Conservation (phyloP, 2,888 invertebrate species). For the Cantharis flavilabris region DNA sequence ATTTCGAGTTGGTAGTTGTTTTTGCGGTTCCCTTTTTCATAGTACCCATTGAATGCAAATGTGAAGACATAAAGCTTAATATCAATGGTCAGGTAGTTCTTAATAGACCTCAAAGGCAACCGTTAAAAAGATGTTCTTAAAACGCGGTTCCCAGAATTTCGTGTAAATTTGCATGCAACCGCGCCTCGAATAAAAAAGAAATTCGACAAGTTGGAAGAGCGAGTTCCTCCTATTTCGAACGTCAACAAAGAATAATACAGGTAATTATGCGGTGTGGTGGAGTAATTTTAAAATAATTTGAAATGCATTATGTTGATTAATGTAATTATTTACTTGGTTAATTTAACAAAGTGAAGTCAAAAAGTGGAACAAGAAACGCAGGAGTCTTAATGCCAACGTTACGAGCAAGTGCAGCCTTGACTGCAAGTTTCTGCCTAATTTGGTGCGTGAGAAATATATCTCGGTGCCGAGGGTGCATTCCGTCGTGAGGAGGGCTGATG, state of each 20-base stretch:
- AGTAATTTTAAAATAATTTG: not conserved
- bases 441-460: constrained; percentile 51
- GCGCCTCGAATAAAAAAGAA: not conserved
- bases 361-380: not conserved
- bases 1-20: not conserved
- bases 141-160: not conserved
- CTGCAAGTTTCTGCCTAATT: constrained; percentile 34
- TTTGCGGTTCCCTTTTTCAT: not conserved
- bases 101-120: constrained; percentile 6
- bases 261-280: not conserved
- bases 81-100: constrained; percentile 9
- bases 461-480: constrained; percentile 43
- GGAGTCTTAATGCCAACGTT: not conserved
- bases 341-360: not conserved
- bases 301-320: not conserved
- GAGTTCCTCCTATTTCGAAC: not conserved
- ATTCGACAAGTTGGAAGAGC: not conserved
- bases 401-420: constrained; percentile 7
- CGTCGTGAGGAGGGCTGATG: constrained; percentile 8
- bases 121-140: not conserved
- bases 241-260: not conserved
- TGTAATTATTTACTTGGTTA: not conserved
- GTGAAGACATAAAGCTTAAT: constrained; percentile 8
- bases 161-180: constrained; percentile 1
- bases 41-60: constrained; percentile 1